phyloP scores from a whole-genome alignment of 2,113 vertebrate genomes.

The Thunnus thynnus region DNA sequence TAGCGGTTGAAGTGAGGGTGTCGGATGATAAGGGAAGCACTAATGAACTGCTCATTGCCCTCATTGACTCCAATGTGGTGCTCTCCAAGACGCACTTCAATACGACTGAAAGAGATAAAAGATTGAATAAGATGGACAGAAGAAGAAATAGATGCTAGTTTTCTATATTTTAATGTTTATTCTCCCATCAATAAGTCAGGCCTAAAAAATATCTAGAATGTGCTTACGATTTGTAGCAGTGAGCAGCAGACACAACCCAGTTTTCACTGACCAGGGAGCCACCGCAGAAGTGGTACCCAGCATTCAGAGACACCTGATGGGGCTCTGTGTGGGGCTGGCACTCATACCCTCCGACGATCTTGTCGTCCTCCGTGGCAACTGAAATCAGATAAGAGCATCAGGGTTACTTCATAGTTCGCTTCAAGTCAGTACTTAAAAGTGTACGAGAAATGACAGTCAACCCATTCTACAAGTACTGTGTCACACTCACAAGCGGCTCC shows the following conservation, averaged over 20 bases:
- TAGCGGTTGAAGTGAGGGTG: conserved; percentile 78
- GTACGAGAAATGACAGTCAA: too few relatives aligned
- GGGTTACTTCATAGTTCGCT: too few relatives aligned
- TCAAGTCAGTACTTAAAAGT: too few relatives aligned
- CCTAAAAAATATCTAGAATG: neutral
- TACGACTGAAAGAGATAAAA: conserved; percentile 46
- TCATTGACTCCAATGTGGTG: conserved; percentile 77
- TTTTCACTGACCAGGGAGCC: conserved; percentile 78
- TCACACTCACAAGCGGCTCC: conserved; percentile 78
- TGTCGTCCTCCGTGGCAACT: conserved; percentile 81
- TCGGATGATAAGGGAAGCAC: conserved; percentile 63
- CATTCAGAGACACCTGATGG: conserved; percentile 80
- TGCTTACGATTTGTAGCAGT: conserved; percentile 79
- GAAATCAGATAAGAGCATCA: conserved; percentile 26
- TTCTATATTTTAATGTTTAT: too few relatives aligned
- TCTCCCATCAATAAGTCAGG: neutral
- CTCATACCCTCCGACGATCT: conserved; percentile 84
- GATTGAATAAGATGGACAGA: neutral
- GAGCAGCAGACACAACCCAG: conserved; percentile 81
- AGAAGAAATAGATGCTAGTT: too few relatives aligned
- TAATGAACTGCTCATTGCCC: conserved; percentile 75
- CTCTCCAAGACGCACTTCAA: conserved; percentile 82
- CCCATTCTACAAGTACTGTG: too few relatives aligned
- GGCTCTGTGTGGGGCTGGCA: conserved; percentile 72
- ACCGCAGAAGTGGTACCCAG: conserved; percentile 83